Evolutionary conservation across 2,113 vertebrate genomes (phyloP).

Genomic region (Anoplopoma fimbria): DNA sequence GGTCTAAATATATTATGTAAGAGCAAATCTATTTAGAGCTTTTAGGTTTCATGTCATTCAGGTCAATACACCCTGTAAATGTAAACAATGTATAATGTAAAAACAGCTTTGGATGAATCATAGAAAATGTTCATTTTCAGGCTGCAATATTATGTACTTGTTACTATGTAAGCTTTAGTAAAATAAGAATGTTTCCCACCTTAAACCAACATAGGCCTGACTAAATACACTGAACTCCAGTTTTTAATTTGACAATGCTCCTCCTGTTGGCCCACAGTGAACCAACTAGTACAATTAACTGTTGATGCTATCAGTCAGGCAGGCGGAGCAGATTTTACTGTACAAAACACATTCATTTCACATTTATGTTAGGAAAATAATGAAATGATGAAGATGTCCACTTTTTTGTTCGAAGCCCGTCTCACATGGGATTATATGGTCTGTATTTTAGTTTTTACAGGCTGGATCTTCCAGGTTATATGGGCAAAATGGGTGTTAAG

Average conservation of each 20-base stretch:
- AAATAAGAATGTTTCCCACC: not conserved
- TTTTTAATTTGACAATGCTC: conserved; percentile 13
- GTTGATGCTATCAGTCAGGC: not conserved
- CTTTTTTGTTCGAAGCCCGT: not conserved
- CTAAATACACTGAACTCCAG: not conserved
- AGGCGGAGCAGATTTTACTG: not conserved
- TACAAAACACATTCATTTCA: not conserved
- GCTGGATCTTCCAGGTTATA: not conserved
- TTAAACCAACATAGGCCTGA: not conserved
- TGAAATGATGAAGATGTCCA: not conserved
- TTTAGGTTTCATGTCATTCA: not conserved
- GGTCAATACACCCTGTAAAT: not conserved
- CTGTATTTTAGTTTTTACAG: not conserved
- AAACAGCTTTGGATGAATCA: not conserved
- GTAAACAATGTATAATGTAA: not conserved
- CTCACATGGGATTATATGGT: not conserved
- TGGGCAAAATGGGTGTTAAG: not conserved
- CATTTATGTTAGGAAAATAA: not conserved
- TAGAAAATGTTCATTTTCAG: not conserved
- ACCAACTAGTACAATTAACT: not conserved
- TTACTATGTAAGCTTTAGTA: too few species aligned
- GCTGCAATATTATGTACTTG: not conserved
- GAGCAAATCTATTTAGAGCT: not conserved
- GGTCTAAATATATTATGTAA: not conserved
- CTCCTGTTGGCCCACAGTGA: conserved; percentile 35